A percentile compares a stretch with the other conserved stretches of the same genome.
phyloP scores from a whole-genome alignment of 2,888 invertebrate species.

The Euproctis similis region DNA sequence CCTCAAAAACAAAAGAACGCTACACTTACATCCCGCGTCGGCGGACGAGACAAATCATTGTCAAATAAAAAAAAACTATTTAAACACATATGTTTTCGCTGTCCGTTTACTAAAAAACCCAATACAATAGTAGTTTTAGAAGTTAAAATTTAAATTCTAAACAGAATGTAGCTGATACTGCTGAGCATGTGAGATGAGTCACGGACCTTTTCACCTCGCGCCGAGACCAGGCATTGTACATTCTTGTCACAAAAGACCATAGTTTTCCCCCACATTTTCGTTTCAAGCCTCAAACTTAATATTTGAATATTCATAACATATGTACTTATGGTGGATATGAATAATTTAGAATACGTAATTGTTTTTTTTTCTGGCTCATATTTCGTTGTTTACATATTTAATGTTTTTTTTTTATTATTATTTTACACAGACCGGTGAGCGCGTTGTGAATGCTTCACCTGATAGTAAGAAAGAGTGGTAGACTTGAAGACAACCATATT shows the following conservation, averaged over 20 bases:
- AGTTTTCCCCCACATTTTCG: conserved; percentile 54
- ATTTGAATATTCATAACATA: conserved; percentile 45
- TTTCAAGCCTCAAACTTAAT: conserved; percentile 26
- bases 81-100: conserved; percentile 28
- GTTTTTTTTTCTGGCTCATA: conserved; percentile 6
- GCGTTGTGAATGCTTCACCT: no score
- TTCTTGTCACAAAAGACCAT: conserved; percentile 52
- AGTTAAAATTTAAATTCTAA: conserved; percentile 64
- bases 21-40: no score
- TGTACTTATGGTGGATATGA: conserved; percentile 29
- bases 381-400: no score
- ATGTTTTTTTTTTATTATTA: no score
- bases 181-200: conserved; percentile 55
- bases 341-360: conserved; percentile 28
- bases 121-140: conserved; percentile 38
- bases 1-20: no score
- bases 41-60: no score
- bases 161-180: conserved; percentile 48
- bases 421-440: no score
- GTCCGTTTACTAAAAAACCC: conserved; percentile 37
- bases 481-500: no score
- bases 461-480: no score
- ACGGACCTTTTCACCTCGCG: conserved; percentile 58
- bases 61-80: no score
- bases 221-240: conserved; percentile 41